Evolutionary conservation across 1,140 invertebrate genomes (phyloP), one percentile per base, ranked within the genome.

Genomic region (Drosophila quadrilineata): DNA sequence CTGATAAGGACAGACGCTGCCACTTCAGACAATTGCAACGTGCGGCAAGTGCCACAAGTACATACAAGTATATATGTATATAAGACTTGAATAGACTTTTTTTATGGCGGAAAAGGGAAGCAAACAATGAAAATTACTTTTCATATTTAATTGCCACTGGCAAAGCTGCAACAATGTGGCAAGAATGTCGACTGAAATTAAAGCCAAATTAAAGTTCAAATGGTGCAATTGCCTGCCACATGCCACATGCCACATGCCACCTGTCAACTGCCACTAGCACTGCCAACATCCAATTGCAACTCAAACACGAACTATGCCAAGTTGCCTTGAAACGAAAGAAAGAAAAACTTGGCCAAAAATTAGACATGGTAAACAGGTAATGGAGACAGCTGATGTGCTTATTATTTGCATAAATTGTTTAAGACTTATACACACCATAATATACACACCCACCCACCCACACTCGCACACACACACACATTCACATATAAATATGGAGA

Each of bases 381-480:
- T 86, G 63, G 80, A 85, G 79, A 79, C 79, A 79, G 33, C 74
- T 66, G 33, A 84, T n/a, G n/a, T 84, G 60, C 66, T 84, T 85
- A 79, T 75, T 85, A 79, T 84, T 85, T 84, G 79, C 79, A 84
- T 84, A 84, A 85, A 68, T 40, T 82, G 17, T 17, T 26, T 22
- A 16, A 33, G 8, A 35, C 50, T 56, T 26, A 46, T 19, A 22
- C 14, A 56, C n/a, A 56, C 36, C 5, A 22, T 6, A 46, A 6
- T 24, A 6, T 35, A 56, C 16, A 58, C 24, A 48, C 14, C 21
- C n/a, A 58, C 10, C 10, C 1, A 56, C 24, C 17, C 26, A 60
- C 26, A 46, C 17, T 60, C 53, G 62, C 19, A 49, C 28, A 36
- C 41, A 31, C 10, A 12, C 36, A 17, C 14, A 33, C 36, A 3